Base-by-base conservation (phyloP, 2,113 vertebrate genomes). In the Dicerorhinus sumatrensis region DNA sequence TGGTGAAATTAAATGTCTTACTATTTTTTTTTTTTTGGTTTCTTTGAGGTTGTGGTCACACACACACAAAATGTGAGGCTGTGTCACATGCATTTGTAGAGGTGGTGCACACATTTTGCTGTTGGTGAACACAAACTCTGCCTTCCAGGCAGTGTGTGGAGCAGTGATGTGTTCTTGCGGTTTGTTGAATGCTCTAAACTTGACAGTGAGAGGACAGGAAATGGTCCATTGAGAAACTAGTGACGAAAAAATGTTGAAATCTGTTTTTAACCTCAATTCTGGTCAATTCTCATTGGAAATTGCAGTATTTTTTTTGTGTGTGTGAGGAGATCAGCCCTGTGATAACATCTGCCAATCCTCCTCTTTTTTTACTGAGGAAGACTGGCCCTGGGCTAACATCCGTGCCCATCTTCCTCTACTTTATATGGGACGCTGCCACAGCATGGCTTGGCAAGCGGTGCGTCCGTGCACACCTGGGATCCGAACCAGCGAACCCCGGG, bases 131-230 rank as follows among this genome's bases (percentile, higher is more conserved):
- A 46, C 29, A 46, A 39, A 21, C 4, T 51, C 23, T 36, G 33
- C 54, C 54, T 13, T 83, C 36, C 27, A 58, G 58, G 46, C 17
- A 21, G 31, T 20, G 23, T 36, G 18, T 13, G 60, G n/a, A 76
- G 27, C 21, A 46, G 42, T 79, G 29, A 13, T 31, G 6, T 17
- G 17, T 21, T 18, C 36, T n/a, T 36, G 69, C 18, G 33, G 14
- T 72, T 90, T 84, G 39, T 62, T 51, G 89, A 67, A 33, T 46
- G 12, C 60, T 58, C 14, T 73, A 54, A 87, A 65, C 80, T 87
- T 88, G 85, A 31, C 42, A 88, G 12, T 58, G 29, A 85, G n/a
- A 56, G 31, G n/a, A n/a, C 86, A 91, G 51, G 63, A 97, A 80
- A 56, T 87, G n/a, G 42, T 62, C 63, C 29, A 29, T 23, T 93